phyloP scores from a whole-genome alignment of 2,113 vertebrate species.

The Propithecus coquereli region DNA sequence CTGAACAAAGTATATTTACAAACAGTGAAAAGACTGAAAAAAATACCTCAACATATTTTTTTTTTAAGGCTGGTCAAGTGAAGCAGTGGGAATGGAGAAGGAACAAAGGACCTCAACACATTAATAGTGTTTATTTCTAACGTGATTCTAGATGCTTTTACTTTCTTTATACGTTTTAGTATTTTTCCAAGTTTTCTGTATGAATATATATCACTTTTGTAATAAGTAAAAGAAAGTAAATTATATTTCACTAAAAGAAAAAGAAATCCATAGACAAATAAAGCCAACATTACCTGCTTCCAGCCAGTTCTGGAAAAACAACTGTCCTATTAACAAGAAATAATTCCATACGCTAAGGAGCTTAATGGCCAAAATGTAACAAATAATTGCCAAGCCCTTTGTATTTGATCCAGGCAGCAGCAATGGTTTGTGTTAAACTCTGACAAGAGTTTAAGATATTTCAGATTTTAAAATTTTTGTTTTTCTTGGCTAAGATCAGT shows the following conservation, averaged over 20 bases:
- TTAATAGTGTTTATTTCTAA: neutral
- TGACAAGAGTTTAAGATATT: constrained; percentile 30
- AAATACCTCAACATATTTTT: neutral
- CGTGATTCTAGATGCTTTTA: neutral
- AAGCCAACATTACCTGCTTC: neutral
- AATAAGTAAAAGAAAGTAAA: neutral
- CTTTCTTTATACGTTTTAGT: neutral
- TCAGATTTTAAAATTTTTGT: constrained; percentile 30
- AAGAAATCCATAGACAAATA: neutral
- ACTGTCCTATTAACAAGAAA: neutral
- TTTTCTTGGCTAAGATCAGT: constrained; percentile 57
- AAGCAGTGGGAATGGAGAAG: too few relatives aligned
- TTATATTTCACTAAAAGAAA: constrained; percentile 14
- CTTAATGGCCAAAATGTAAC: neutral
- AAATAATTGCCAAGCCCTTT: neutral
- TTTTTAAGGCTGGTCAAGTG: too few relatives aligned
- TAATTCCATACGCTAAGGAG: neutral
- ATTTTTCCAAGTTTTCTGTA: constrained; percentile 25
- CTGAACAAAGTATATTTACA: neutral
- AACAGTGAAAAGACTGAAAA: neutral
- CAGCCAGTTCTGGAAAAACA: neutral
- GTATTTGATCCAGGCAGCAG: neutral
- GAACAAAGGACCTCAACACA: too few relatives aligned
- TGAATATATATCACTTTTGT: neutral
- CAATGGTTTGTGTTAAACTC: constrained; percentile 5